A percentile compares a stretch with the other conserved stretches of the same genome.
Conservation (phyloP, 2,113 vertebrate genomes). For the Tamias sibiricus region DNA sequence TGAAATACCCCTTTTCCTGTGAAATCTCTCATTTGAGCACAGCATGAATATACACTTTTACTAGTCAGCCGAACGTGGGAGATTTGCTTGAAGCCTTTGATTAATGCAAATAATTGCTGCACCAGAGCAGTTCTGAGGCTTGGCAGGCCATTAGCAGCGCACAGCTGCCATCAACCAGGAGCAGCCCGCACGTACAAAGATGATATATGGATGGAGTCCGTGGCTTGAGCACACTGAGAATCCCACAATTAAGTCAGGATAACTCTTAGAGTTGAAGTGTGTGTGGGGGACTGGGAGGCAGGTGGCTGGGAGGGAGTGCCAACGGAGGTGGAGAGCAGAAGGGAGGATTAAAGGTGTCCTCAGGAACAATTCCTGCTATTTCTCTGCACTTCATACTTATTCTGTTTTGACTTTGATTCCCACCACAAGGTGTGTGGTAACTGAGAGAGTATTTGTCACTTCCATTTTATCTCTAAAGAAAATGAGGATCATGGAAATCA, state of each 20-base stretch:
- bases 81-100: conserved; percentile 78
- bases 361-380: not conserved
- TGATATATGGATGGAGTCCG: conserved; percentile 10
- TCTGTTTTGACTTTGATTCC: conserved; percentile 31
- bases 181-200: conserved; percentile 36
- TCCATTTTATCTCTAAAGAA: not conserved
- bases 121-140: conserved; percentile 61
- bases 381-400: not conserved
- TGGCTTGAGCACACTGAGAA: not conserved
- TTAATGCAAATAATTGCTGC: conserved; percentile 79
- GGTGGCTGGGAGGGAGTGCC: not conserved
- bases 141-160: conserved; percentile 60
- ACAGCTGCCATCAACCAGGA: conserved; percentile 64
- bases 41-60: conserved; percentile 67
- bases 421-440: not conserved
- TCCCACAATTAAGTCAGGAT: not conserved
- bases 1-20: conserved; percentile 41
- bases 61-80: conserved; percentile 57
- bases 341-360: not conserved
- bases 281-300: not conserved
- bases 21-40: conserved; percentile 68
- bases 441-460: not conserved
- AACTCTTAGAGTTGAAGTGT: not conserved
- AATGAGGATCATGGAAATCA: not conserved
- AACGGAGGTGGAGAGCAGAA: not conserved